Evolutionary conservation across 1,140 invertebrate species (phyloP).

Genomic region (Aradophagus sp.): DNA sequence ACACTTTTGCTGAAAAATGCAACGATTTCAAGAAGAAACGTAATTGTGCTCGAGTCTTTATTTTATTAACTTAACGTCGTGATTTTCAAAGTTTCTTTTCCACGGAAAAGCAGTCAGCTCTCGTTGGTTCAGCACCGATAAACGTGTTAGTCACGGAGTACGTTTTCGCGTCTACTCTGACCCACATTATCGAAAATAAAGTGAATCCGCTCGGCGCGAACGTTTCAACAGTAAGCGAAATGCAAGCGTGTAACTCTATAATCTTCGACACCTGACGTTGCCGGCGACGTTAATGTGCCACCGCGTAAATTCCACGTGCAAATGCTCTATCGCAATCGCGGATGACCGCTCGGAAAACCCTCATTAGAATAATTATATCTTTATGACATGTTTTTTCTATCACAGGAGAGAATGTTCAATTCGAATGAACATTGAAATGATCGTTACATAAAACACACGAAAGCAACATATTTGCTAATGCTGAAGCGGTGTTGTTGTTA

Average conservation of each 20-base stretch:
- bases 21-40: too few relatives aligned
- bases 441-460: too few relatives aligned
- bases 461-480: too few relatives aligned
- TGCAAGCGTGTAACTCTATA: conserved; percentile 37
- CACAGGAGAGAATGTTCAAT: neutral
- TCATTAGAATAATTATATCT: conserved; percentile 27
- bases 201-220: conserved; percentile 28
- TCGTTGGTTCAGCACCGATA: too few relatives aligned
- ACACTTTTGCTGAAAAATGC: too few relatives aligned
- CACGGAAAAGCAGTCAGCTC: too few relatives aligned
- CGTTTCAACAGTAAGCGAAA: conserved; percentile 26
- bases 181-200: conserved; percentile 25
- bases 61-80: too few relatives aligned
- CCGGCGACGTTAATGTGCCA: conserved; percentile 15
- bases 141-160: too few relatives aligned
- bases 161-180: conserved; percentile 9
- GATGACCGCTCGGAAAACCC: conserved; percentile 32
- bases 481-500: too few relatives aligned
- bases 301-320: conserved; percentile 23
- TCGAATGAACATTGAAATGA: too few relatives aligned
- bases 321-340: conserved; percentile 40
- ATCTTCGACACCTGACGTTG: conserved; percentile 48
- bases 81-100: too few relatives aligned
- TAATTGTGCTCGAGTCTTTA: too few relatives aligned
- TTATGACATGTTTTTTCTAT: conserved; percentile 15